These are phyloP conservation scores for Ciconia stormi DNA, from an alignment of 2,113 vertebrate species.

Conservation along the genomic window DNA sequence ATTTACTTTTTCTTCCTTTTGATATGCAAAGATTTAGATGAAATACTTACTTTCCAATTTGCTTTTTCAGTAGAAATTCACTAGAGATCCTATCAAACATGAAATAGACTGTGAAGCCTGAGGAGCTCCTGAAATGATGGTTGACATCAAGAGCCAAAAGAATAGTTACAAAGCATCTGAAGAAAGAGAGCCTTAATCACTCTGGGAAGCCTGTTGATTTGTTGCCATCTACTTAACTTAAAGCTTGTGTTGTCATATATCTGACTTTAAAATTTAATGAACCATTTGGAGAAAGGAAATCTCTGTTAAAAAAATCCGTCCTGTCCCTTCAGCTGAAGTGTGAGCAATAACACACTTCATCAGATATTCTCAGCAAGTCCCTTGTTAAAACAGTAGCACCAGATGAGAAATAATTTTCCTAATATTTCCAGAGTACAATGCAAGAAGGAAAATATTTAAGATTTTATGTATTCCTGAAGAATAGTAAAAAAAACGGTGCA, in stretches of 20 bases:
- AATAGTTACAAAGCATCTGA: not conserved
- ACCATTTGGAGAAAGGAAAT: not conserved
- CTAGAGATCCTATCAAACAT: not conserved
- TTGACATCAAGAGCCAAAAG: not conserved
- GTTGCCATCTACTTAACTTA: slow-evolving; percentile 1
- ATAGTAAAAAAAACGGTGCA: not conserved
- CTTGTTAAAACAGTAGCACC: not conserved
- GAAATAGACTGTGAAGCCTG: not conserved
- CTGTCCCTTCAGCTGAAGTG: not conserved
- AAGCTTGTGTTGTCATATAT: not conserved
- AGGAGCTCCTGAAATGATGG: not conserved
- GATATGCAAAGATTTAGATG: slow-evolving; percentile 34
- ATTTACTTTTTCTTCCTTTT: slow-evolving; percentile 26
- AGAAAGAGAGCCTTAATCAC: slow-evolving; percentile 10
- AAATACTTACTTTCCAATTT: slow-evolving; percentile 34
- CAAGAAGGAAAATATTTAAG: not conserved
- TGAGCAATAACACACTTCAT: not conserved
- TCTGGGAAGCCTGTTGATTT: slow-evolving; percentile 9
- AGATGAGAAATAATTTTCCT: not conserved
- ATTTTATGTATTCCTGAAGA: not conserved
- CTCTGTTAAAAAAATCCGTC: not conserved
- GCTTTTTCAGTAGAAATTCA: not conserved
- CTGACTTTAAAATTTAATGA: slow-evolving; percentile 14
- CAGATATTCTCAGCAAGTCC: not conserved
- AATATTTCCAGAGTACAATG: not conserved